These are phyloP conservation scores for Dasysyrphus albostriatus DNA, from an alignment of 2,888 invertebrate species.

Conservation along the genomic window DNA sequence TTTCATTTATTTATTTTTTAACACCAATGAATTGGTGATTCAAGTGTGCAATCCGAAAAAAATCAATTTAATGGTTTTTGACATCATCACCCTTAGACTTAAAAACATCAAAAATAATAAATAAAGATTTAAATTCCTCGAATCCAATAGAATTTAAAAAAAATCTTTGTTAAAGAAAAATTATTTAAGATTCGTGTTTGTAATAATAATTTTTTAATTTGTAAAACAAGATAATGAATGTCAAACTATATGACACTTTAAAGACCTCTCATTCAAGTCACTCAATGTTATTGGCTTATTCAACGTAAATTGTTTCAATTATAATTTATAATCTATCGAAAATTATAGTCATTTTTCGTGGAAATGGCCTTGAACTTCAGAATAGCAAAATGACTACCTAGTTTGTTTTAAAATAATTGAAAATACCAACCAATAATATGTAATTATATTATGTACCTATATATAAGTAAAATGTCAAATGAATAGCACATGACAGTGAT, in stretches of 20 bases:
- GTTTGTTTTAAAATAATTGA: too few relatives aligned
- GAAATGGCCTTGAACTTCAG: conserved; percentile 11
- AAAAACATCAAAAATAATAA: background rate
- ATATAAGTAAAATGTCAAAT: too few relatives aligned
- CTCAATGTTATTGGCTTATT: background rate
- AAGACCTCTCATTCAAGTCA: background rate
- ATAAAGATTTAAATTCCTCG: background rate
- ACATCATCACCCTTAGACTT: background rate
- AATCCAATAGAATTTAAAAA: background rate
- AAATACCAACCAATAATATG: too few relatives aligned
- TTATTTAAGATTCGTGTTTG: background rate
- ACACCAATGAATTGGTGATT: background rate
- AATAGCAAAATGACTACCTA: background rate
- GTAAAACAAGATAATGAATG: background rate
- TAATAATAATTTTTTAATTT: background rate
- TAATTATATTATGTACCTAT: too few relatives aligned
- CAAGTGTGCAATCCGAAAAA: background rate
- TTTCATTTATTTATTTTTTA: background rate
- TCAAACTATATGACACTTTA: background rate
- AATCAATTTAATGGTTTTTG: background rate
- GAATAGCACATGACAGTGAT: background rate
- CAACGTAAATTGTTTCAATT: background rate
- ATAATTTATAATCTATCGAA: background rate
- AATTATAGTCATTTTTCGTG: background rate
- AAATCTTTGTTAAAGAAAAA: background rate